phyloP scores from a whole-genome alignment of 2,797 vertebrate genomes.

The Halcyon leucocephala region DNA sequence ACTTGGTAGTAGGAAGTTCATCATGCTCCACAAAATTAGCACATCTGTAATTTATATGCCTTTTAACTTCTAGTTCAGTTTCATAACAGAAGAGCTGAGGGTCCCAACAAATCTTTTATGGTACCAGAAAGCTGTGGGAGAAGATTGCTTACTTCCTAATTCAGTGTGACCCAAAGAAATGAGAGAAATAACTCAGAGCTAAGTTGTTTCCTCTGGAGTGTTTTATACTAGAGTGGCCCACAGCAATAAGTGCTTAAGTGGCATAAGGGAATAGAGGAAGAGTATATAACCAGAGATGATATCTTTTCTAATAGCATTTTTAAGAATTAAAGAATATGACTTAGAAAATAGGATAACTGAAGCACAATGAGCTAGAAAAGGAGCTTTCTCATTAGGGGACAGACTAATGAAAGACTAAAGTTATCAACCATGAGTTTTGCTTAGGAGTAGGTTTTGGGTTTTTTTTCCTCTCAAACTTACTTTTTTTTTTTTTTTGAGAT shows the following conservation, averaged over 20 bases:
- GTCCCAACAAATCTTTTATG: slow-evolving; percentile 52
- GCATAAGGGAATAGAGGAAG: slow-evolving; percentile 73
- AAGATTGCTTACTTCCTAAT: slow-evolving; percentile 74
- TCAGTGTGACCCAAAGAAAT: slow-evolving; percentile 72
- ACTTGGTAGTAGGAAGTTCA: slow-evolving; percentile 26
- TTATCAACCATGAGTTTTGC: neutral
- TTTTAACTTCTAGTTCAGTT: slow-evolving; percentile 60
- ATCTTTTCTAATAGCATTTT: slow-evolving; percentile 76
- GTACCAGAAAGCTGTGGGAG: slow-evolving; percentile 55
- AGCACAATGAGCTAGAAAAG: slow-evolving; percentile 75
- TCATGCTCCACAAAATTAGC: slow-evolving; percentile 43
- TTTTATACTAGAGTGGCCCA: slow-evolving; percentile 69
- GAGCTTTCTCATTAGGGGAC: slow-evolving; percentile 66
- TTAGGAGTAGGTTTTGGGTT: neutral
- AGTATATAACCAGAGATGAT: slow-evolving; percentile 71
- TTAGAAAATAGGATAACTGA: slow-evolving; percentile 73
- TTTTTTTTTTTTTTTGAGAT: neutral
- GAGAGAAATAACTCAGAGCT: slow-evolving; percentile 73
- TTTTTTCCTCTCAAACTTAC: neutral
- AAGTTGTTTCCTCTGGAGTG: slow-evolving; percentile 75
- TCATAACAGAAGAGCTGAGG: slow-evolving; percentile 47
- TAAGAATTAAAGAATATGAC: slow-evolving; percentile 75
- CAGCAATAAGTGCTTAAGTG: slow-evolving; percentile 78
- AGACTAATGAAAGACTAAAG: slow-evolving; percentile 10
- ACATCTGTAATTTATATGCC: slow-evolving; percentile 59